Conservation (phyloP, 1,140 invertebrate genomes). For the Arctopsyche grandis region DNA sequence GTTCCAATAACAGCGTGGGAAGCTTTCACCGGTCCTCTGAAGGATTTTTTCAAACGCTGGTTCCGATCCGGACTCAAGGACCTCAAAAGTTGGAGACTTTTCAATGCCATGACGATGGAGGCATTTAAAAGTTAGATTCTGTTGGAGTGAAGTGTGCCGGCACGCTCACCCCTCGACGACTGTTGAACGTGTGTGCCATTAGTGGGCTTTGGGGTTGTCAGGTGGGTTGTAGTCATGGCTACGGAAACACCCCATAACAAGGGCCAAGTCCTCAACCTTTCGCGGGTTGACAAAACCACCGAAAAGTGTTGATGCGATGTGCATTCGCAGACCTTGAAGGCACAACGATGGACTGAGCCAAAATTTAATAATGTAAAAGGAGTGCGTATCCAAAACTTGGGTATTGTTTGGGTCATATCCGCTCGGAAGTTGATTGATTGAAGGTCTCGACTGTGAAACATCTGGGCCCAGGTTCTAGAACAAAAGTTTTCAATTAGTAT, state of each 20-base stretch:
- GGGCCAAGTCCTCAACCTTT: too few relatives aligned
- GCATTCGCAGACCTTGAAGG: too few relatives aligned
- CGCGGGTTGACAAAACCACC: too few relatives aligned
- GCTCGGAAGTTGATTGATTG: too few relatives aligned
- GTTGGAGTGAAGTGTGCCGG: background rate
- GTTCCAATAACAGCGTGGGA: background rate
- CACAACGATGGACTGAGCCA: too few relatives aligned
- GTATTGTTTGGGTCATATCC: too few relatives aligned
- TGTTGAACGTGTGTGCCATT: background rate
- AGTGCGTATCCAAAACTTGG: too few relatives aligned
- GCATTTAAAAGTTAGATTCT: background rate
- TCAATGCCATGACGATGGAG: constrained; percentile 39
- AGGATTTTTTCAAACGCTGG: background rate
- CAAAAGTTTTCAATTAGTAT: too few relatives aligned
- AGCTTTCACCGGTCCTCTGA: constrained; percentile 31
- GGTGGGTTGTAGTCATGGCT: background rate
- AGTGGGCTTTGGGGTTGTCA: background rate
- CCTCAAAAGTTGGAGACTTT: constrained; percentile 43
- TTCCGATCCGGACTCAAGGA: constrained; percentile 41
- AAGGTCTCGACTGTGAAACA: too few relatives aligned
- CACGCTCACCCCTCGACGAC: background rate
- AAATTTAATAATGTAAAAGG: too few relatives aligned
- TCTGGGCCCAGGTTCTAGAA: too few relatives aligned
- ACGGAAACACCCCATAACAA: background rate
- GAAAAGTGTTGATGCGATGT: too few relatives aligned